Base-by-base conservation (phyloP, 2,888 invertebrate genomes). In the Orthosia gothica region DNA sequence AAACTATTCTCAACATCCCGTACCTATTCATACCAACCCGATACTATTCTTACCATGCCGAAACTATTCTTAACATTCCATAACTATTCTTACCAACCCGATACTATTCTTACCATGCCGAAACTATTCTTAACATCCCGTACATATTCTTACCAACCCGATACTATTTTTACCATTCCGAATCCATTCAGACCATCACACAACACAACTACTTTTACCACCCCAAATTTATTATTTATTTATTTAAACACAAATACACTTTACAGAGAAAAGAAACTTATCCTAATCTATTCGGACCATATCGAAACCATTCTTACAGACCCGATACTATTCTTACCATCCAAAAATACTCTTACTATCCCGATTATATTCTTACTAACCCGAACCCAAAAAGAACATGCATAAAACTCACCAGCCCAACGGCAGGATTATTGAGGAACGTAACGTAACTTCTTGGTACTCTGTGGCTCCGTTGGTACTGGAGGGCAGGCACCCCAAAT, bases 401-500 rank as follows among this genome's bases (percentile, higher is more conserved):
- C 73, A 47, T 58, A 67, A 59, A 55, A 85, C 86, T 86, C 78
- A 96, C 94, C 92, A 79, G 93, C 89, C 87, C 40, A 40, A 40
- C 9, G 40, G 40, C 40, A 40, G 97, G 97, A 91, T 97, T 97
- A 94, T 97, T 97, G 93, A 97, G 96, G 95, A 97, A 97, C 88
- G 97, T 97, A 93, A 97, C 97, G 92, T 97, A 97, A 95, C 97
- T 97, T 97, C 97, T 94, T 40, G 40, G 40, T 40, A 40, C 40
- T 97, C 97, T 73, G 95, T 93, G 72, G 95, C 94, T 89, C 92
- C 57, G 88, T 89, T 3, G 65, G 55, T 3, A 26, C n/a, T n/a
- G n/a, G n/a, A n/a, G n/a, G n/a, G n/a, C n/a, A 26, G 3, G 26
- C 26, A 26, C 26, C 1, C 26, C 26, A 26, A 26, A 26, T 26